Evolutionary conservation across 2,888 invertebrate genomes (phyloP).

Genomic region (Nysson spinosus): DNA sequence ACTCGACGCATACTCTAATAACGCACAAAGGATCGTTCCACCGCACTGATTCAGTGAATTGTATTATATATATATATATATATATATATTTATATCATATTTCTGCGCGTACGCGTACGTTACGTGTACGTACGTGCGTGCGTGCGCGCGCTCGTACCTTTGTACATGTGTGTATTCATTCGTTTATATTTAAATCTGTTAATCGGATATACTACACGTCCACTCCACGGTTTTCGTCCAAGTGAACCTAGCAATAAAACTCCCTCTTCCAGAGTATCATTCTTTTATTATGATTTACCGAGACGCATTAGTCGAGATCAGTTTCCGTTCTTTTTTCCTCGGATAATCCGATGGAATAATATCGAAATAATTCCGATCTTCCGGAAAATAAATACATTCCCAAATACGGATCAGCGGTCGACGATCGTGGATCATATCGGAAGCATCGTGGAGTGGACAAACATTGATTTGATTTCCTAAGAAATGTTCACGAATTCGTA

Average conservation of each 20-base stretch:
- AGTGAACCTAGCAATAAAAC: constrained; percentile 45
- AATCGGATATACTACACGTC: constrained; percentile 51
- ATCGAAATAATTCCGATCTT: no score
- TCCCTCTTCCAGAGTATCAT: constrained; percentile 8
- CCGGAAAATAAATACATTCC: no score
- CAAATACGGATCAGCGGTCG: background rate
- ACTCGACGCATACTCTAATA: constrained; percentile 27
- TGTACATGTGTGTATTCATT: constrained; percentile 7
- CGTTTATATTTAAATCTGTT: constrained; percentile 46
- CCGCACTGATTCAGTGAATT: constrained; percentile 61
- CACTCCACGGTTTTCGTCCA: constrained; percentile 47
- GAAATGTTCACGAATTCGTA: constrained; percentile 48
- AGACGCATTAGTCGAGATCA: no score
- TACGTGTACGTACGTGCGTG: no score
- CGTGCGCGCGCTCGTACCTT: no score
- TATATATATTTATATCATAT: constrained; percentile 30
- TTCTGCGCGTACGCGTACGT: no score
- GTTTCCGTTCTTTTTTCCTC: no score
- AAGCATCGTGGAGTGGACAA: constrained; percentile 46
- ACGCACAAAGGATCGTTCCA: constrained; percentile 34
- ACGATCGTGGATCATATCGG: background rate
- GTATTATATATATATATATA: constrained; percentile 48
- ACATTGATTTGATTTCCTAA: constrained; percentile 57
- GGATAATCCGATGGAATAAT: no score
- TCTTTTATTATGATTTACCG: no score